These are phyloP conservation scores for Syndactyla subalaris DNA, from an alignment of 2,797 vertebrate species.

Conservation along the genomic window DNA sequence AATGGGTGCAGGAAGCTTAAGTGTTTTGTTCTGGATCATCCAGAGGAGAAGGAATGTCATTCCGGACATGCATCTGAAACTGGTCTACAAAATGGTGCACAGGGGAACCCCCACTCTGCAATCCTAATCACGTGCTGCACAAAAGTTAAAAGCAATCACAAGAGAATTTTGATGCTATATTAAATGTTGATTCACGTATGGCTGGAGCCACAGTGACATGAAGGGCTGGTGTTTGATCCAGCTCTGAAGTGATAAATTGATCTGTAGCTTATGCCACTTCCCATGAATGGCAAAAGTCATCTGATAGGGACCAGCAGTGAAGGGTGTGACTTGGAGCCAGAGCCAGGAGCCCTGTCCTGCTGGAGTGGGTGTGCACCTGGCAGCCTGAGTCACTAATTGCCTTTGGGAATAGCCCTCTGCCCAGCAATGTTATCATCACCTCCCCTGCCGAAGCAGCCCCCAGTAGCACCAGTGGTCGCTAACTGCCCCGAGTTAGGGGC, in stretches of 20 bases:
- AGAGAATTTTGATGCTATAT: conserved; percentile 14
- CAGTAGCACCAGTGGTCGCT: rapidly evolving
- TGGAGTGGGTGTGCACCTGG: neutral
- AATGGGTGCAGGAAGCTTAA: neutral
- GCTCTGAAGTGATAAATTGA: neutral
- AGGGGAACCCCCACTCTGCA: neutral
- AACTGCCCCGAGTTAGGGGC: neutral
- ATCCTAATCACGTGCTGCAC: rapidly evolving
- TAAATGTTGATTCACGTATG: conserved; percentile 27
- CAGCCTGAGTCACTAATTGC: neutral
- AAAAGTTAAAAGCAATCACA: neutral
- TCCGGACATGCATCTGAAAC: rapidly evolving
- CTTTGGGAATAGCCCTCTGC: neutral
- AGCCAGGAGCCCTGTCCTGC: neutral
- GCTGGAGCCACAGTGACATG: neutral
- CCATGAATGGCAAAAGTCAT: neutral
- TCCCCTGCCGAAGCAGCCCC: neutral
- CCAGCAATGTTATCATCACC: neutral
- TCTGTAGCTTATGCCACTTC: neutral
- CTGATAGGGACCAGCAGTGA: neutral
- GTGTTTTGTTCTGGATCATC: neutral
- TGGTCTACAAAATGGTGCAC: neutral
- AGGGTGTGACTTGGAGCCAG: neutral
- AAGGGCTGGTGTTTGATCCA: neutral
- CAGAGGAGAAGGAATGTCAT: neutral